These are phyloP conservation scores for Tichodroma muraria DNA, from an alignment of 2,113 vertebrate species.

Conservation along the genomic window DNA sequence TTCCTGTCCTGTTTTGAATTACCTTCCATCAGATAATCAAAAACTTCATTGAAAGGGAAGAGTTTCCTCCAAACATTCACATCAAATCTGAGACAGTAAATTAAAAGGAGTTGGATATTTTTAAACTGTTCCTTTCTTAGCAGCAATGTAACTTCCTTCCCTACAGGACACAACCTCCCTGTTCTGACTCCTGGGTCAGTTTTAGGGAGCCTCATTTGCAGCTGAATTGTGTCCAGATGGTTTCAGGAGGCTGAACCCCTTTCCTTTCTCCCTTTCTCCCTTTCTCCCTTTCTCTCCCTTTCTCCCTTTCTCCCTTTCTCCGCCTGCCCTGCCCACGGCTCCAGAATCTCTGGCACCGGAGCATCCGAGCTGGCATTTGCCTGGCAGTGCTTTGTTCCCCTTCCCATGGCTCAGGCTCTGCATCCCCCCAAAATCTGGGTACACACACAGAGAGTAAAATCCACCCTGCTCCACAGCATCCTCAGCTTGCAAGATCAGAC, in stretches of 20 bases:
- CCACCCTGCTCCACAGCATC: not conserved
- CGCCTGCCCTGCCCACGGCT: not conserved
- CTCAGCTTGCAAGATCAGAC: not conserved
- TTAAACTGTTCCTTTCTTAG: not conserved
- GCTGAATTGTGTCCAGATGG: not conserved
- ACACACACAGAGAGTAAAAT: not conserved
- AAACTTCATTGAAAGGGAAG: not conserved
- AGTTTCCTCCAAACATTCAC: not conserved
- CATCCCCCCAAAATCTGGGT: not conserved
- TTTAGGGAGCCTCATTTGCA: not conserved
- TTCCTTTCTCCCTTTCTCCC: not conserved
- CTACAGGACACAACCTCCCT: not conserved
- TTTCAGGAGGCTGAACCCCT: not conserved
- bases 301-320: not conserved
- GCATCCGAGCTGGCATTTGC: not conserved
- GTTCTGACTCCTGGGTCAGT: not conserved
- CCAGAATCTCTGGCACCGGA: rapidly evolving
- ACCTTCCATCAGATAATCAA: conserved; percentile 9
- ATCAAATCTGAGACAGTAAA: not conserved
- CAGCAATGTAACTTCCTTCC: not conserved
- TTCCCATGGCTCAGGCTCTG: not conserved
- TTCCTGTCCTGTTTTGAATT: conserved; percentile 24
- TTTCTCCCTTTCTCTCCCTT: not conserved
- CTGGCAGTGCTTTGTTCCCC: not conserved
- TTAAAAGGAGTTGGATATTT: not conserved